phyloP scores from a whole-genome alignment of 2,797 vertebrate genomes.

The Tiaroga cobitis region DNA sequence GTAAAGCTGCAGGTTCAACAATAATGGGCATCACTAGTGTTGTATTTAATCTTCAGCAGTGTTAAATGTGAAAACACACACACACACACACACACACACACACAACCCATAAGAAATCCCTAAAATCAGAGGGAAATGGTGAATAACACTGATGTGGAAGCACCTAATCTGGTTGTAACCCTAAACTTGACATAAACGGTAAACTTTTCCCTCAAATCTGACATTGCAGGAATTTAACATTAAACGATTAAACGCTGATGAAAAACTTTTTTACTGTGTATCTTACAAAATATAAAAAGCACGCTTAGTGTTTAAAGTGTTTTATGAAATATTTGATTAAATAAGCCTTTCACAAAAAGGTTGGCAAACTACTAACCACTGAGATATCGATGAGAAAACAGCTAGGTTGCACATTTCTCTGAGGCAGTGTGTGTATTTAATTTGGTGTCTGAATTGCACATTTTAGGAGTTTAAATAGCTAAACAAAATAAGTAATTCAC shows the following conservation, averaged over 20 bases:
- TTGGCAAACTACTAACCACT: not conserved
- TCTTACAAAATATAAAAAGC: not conserved
- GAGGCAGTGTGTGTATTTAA: not conserved
- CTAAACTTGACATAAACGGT: too few species aligned
- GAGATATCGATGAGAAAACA: not conserved
- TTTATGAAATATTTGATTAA: not conserved
- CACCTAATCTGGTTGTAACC: too few species aligned
- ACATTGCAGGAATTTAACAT: not conserved
- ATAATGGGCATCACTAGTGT: not conserved
- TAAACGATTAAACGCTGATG: too few species aligned
- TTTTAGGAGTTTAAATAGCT: not conserved
- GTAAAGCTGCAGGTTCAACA: not conserved
- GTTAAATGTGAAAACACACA: not conserved
- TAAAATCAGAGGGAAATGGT: too few species aligned
- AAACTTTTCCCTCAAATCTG: too few species aligned
- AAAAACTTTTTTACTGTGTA: not conserved
- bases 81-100: too few species aligned
- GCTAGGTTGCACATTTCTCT: not conserved
- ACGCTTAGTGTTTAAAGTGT: not conserved
- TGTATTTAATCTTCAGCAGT: not conserved
- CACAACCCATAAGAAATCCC: too few species aligned
- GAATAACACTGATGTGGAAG: too few species aligned
- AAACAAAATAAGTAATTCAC: not conserved
- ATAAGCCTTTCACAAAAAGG: not conserved
- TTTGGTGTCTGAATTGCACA: not conserved